These are phyloP conservation scores for Corythaeola cristata DNA, from an alignment of 2,113 vertebrate genomes.

Conservation along the genomic window DNA sequence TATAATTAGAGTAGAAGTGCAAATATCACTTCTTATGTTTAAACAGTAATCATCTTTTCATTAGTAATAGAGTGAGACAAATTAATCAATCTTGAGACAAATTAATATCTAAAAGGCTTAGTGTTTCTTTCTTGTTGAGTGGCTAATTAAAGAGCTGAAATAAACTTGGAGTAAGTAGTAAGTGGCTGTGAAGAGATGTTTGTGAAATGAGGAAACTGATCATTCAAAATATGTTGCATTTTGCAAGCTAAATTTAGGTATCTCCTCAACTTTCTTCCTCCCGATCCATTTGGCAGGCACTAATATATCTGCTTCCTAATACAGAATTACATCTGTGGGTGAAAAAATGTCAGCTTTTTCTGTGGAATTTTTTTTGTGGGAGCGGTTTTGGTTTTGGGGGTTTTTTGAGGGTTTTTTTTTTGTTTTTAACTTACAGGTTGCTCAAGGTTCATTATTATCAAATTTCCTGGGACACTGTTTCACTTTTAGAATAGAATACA, in stretches of 20 bases:
- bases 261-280: not conserved
- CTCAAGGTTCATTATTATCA: not conserved
- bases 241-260: not conserved
- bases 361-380: fast-evolving
- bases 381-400: not conserved
- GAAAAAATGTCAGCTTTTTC: not conserved
- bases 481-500: not conserved
- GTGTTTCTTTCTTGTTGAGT: not conserved
- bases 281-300: not conserved
- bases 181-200: not conserved
- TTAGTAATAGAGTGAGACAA: not conserved
- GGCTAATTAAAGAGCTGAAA: not conserved
- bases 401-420: not conserved
- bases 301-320: not conserved
- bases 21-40: not conserved
- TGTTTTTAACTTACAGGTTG: not conserved
- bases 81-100: not conserved
- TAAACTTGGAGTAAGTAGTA: not conserved
- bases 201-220: not conserved
- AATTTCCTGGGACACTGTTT: not conserved
- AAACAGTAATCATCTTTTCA: not conserved
- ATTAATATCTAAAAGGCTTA: not conserved
- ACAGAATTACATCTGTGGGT: not conserved
- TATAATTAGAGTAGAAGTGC: not conserved
- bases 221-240: not conserved